Base-by-base conservation (phyloP, 1,140 invertebrate genomes). In the Ceratosolen fusciceps region DNA sequence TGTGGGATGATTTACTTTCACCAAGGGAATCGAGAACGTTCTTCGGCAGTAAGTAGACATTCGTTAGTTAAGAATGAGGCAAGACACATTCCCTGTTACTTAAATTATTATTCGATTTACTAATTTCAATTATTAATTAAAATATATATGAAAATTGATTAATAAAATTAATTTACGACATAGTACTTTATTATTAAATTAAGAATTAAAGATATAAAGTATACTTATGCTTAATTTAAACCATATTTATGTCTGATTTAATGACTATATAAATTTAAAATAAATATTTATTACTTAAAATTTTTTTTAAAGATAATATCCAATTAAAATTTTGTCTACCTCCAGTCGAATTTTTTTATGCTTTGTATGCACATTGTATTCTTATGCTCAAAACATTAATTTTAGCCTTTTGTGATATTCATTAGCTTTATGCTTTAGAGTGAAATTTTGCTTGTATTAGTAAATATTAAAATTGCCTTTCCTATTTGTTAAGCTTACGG, bases 21-120 rank as follows among this genome's bases (percentile, higher is more conserved):
- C 77, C 83, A 1, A 84, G 85, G 76, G 85, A 85, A 19, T 85
- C 88, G 39, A 88, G 89, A 84, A 90, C 87, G n/a, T 90, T 90
- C 76, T 90, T 90, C 77, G 87, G 88, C 70, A 65, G 78, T 80
- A 29, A 80, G 78, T 80, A 47, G 2, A 52, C 21, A 67, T 43
- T 24, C 12, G 24, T n/a, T 47, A 47, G 19, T 67, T 65, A 37
- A 14, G 26, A 76, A 19, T 65, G 62, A 52, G 9, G 43, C 24
- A 39, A 14, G 47, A 68, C 43, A 54, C 47, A 60, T 39, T 14
- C 10, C 39, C 39, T 43, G 12, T 43, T 43, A 43, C 39, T 43
- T 43, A 43, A 43, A 12, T 43, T 5, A 43, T 7, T 43, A 43
- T 43, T 43, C 12, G 12, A 43, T 12, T 43, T 43, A 12, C 5